phyloP scores from a whole-genome alignment of 2,113 vertebrate species.

The Aphelocoma coerulescens region DNA sequence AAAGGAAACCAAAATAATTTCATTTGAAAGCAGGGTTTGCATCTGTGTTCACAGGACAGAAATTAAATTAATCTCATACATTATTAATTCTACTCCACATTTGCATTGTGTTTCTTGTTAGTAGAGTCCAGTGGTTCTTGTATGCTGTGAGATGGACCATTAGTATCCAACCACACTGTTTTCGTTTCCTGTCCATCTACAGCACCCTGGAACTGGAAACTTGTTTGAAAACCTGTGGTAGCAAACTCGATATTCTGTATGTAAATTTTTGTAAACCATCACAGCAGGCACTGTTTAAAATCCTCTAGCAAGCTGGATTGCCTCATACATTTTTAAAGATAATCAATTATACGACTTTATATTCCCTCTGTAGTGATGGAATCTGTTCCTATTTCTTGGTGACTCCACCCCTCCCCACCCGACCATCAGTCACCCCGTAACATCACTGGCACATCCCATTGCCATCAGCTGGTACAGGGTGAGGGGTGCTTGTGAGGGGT shows the following conservation, averaged over 20 bases:
- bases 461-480: fast-evolving
- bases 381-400: not conserved
- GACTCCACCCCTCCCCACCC: not conserved
- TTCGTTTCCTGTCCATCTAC: not conserved
- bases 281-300: not conserved
- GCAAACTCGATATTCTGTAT: not conserved
- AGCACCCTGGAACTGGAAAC: not conserved
- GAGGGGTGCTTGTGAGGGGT: fast-evolving
- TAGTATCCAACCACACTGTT: not conserved
- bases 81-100: not conserved
- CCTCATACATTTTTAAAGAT: not conserved
- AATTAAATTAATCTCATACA: not conserved
- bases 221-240: not conserved
- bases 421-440: fast-evolving
- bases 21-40: not conserved
- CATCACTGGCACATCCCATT: not conserved
- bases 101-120: not conserved
- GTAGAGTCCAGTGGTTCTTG: not conserved
- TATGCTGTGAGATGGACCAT: not conserved
- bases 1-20: not conserved
- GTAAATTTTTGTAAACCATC: not conserved
- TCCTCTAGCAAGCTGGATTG: not conserved
- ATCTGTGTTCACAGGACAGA: not conserved
- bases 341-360: not conserved
- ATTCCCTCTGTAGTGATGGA: not conserved